Conservation (phyloP, 2,888 invertebrate genomes). For the Cynaeus angustus region DNA sequence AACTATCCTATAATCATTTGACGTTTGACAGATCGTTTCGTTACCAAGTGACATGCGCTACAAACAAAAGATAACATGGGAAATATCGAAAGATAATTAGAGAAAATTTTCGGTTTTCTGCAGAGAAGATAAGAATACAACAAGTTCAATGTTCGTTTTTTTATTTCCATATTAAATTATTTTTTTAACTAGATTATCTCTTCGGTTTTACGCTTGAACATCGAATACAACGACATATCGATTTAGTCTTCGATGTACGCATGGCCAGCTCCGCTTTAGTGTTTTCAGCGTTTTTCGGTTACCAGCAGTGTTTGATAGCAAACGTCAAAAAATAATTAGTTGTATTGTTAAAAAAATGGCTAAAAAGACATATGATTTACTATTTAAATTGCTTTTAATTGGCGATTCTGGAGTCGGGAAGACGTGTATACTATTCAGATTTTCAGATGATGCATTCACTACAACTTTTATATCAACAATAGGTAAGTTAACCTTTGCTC, state of each 20-base stretch:
- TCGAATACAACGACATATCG: too few species aligned
- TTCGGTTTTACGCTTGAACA: too few species aligned
- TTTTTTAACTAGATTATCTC: too few species aligned
- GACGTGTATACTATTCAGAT: constrained; percentile 94
- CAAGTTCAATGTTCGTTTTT: too few species aligned
- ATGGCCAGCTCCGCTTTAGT: neutral
- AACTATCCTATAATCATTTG: too few species aligned
- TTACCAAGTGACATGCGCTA: too few species aligned
- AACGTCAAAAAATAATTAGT: constrained; percentile 45
- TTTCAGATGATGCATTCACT: constrained; percentile 96
- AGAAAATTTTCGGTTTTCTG: too few species aligned
- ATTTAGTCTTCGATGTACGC: neutral
- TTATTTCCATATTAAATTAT: too few species aligned
- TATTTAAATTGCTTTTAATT: constrained; percentile 93
- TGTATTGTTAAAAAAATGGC: constrained; percentile 79
- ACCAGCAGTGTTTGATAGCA: constrained; percentile 25
- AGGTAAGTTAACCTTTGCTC: constrained; percentile 77
- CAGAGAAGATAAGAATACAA: too few species aligned
- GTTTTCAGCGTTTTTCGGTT: constrained; percentile 19
- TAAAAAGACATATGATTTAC: constrained; percentile 95
- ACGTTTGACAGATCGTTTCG: too few species aligned
- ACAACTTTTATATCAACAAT: constrained; percentile 97
- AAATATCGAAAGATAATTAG: too few species aligned
- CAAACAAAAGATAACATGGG: too few species aligned
- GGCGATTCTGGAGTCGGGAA: constrained; percentile 97